Base-by-base conservation (phyloP, 30 jellyfish, hydroid and myxozoan species). In the Chrysaora quinquecirrha region DNA sequence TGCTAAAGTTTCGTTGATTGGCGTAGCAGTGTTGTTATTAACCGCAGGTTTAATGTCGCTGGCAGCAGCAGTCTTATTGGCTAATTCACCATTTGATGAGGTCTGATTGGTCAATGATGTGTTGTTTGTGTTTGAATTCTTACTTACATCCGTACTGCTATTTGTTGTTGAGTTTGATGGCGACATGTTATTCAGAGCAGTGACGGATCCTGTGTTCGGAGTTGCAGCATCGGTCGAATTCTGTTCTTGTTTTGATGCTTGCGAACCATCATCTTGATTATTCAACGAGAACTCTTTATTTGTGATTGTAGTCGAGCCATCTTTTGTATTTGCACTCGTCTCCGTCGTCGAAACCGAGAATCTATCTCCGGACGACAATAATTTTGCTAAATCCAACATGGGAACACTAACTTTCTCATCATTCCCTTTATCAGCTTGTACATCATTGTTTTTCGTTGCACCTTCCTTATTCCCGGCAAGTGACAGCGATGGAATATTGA, bases 321-420 rank as follows among this genome's bases (percentile, higher is more conserved):
- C 98, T 76, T 81, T 75, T 10, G 88, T 48, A 58, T 82, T 67
- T 1, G 98, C 96, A 27, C 76, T 85, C 30, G 96, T 87, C 73
- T 93, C 98, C 19, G 98, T 74, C 12, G 97, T 27, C n/a, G 92
- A 70, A 20, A 93, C 88, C 6, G 98, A 71, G 24, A 93, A 81
- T 35, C 76, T 80, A 46, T 86, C 89, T 12, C 96, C 98, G 34
- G 98, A 85, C 4, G 91, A 78, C 4, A 93, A 73, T 18, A 93
- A 87, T 71, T 93, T 93, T 24, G 94, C 96, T 27, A 93, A 56
- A 80, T 93, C 98, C 22, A 93, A 22, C 74, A 81, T 65, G 23
- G 96, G 90, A 16, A 75, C 84, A 24, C 74, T 75, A 68, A 68
- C 62, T 28, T 75, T 85, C 19, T 69, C 85, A 25, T 58, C 83